Evolutionary conservation across 2,888 invertebrate species (phyloP).

Genomic region (Dexiosoma caninum): DNA sequence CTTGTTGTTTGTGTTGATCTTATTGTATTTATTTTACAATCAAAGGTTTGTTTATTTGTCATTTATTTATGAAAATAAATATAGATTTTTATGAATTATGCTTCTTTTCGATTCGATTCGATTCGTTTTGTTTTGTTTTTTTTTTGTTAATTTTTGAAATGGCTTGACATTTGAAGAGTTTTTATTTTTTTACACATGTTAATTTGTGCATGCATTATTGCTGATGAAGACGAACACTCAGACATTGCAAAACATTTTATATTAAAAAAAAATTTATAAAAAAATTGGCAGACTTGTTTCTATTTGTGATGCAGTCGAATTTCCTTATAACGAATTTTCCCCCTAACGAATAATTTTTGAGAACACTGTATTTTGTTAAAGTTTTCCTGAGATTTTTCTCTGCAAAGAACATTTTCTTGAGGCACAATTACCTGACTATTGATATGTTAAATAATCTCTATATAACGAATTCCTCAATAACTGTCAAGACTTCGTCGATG

Average conservation of each 20-base stretch:
- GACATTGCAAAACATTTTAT: constrained; percentile 12
- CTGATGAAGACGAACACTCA: background rate
- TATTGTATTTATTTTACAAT: constrained; percentile 56
- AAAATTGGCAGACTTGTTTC: background rate
- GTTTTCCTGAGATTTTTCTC: too few relatives aligned
- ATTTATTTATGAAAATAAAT: constrained; percentile 61
- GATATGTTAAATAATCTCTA: too few relatives aligned
- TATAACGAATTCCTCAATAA: too few relatives aligned
- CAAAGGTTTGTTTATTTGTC: constrained; percentile 58
- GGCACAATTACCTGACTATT: too few relatives aligned
- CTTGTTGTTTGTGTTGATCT: constrained; percentile 14
- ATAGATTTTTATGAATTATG: constrained; percentile 53
- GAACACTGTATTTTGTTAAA: too few relatives aligned
- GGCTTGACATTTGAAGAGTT: constrained; percentile 31
- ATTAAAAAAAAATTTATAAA: constrained; percentile 15
- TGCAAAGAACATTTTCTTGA: too few relatives aligned
- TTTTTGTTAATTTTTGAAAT: constrained; percentile 26
- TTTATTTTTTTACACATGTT: background rate
- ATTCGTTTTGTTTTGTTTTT: constrained; percentile 7
- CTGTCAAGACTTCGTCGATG: too few relatives aligned
- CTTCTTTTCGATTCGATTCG: constrained; percentile 55
- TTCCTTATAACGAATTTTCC: too few relatives aligned
- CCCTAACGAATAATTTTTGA: too few relatives aligned
- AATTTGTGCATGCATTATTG: background rate
- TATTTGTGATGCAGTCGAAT: background rate